Percentiles rank a stretch among this genome's conserved stretches.
phyloP scores from a whole-genome alignment of 2,888 invertebrate species.

The Galerucella calmariensis region DNA sequence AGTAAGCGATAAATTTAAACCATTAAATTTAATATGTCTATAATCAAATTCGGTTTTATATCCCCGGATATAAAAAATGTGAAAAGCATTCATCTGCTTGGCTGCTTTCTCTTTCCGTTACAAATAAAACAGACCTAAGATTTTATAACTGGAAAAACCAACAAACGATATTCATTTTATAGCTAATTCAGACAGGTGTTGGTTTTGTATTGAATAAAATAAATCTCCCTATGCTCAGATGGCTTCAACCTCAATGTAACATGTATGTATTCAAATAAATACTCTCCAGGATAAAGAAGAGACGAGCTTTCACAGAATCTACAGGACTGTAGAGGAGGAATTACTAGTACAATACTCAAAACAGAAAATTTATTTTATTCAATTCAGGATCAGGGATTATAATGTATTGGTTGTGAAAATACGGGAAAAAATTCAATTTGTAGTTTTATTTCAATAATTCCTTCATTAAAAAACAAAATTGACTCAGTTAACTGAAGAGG shows the following conservation, averaged over 20 bases:
- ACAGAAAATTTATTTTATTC: too few relatives aligned
- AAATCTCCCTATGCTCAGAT: neutral
- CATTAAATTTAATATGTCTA: neutral
- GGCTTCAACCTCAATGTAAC: neutral
- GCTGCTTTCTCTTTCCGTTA: neutral
- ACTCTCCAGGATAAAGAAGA: too few relatives aligned
- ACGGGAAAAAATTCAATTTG: too few relatives aligned
- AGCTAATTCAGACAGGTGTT: slow-evolving; percentile 22
- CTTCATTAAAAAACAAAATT: too few relatives aligned
- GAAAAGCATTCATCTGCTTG: neutral
- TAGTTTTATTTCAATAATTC: too few relatives aligned
- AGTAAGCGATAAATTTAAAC: neutral
- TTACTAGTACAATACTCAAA: too few relatives aligned
- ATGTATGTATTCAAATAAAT: too few relatives aligned
- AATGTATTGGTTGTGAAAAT: too few relatives aligned
- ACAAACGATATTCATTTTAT: slow-evolving; percentile 26
- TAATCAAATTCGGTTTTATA: neutral
- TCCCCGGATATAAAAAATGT: neutral
- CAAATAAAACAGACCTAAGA: slow-evolving; percentile 27
- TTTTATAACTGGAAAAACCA: slow-evolving; percentile 31
- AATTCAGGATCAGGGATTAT: too few relatives aligned
- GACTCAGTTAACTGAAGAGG: too few relatives aligned
- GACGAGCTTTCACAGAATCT: too few relatives aligned
- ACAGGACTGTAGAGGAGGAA: too few relatives aligned
- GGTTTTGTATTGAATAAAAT: neutral